Evolutionary conservation across 2,888 invertebrate genomes (phyloP).

Genomic region (Hydriomena furcata): DNA sequence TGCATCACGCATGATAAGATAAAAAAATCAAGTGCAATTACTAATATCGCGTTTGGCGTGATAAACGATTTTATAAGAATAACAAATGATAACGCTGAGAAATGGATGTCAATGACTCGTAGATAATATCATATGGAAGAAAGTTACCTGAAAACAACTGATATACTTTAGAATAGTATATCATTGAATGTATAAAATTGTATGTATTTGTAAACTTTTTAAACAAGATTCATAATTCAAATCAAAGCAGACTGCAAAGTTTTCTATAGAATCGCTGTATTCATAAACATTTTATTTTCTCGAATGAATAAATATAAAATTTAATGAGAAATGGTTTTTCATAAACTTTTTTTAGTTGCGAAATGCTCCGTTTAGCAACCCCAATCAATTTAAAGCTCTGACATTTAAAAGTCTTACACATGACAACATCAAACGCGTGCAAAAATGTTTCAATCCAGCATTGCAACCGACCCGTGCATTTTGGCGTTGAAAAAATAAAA

Average conservation of each 20-base stretch:
- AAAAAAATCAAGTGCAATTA: slow-evolving; percentile 14
- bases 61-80: slow-evolving; percentile 24
- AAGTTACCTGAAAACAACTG: slow-evolving; percentile 19
- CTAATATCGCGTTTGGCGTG: slow-evolving; percentile 13
- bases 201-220: not conserved
- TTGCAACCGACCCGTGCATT: slow-evolving; percentile 32
- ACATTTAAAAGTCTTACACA: slow-evolving; percentile 6
- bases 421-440: slow-evolving; percentile 17
- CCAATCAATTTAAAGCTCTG: slow-evolving; percentile 14
- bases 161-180: not conserved
- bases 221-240: slow-evolving; percentile 7
- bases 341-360: slow-evolving; percentile 9
- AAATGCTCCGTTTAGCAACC: slow-evolving; percentile 8
- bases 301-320: slow-evolving; percentile 5
- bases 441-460: slow-evolving; percentile 23
- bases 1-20: slow-evolving; percentile 28
- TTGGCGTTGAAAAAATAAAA: slow-evolving; percentile 38
- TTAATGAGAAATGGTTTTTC: not conserved
- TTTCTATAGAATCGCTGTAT: slow-evolving; percentile 2
- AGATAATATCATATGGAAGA: slow-evolving; percentile 16
- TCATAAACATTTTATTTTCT: slow-evolving; percentile 15
- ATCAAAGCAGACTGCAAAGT: slow-evolving; percentile 6
- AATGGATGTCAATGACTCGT: slow-evolving; percentile 35
- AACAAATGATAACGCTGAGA: slow-evolving; percentile 20
- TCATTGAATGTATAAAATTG: not conserved